Evolutionary conservation across 2,888 invertebrate genomes (phyloP).

Genomic region (Thera obeliscata): DNA sequence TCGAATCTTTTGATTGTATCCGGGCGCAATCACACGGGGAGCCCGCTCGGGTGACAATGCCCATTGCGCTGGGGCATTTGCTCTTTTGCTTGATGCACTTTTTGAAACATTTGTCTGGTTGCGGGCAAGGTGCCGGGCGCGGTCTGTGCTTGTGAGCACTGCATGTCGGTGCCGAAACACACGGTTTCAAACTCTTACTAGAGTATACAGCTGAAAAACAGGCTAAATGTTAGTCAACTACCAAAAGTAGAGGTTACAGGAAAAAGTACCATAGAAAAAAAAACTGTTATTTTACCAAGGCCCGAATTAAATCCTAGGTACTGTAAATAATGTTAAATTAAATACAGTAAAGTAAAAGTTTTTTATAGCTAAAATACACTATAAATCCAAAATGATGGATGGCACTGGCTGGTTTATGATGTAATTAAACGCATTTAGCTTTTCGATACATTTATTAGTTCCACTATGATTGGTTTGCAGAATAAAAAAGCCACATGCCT

Average conservation of each 20-base stretch:
- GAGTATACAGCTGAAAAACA: constrained; percentile 63
- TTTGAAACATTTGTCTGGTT: constrained; percentile 70
- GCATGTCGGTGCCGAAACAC: constrained; percentile 70
- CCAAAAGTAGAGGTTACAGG: background rate
- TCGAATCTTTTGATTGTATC: constrained; percentile 59
- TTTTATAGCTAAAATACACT: too few relatives aligned
- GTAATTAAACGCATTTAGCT: background rate
- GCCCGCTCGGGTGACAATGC: constrained; percentile 57
- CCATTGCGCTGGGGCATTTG: constrained; percentile 71
- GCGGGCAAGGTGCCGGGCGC: constrained; percentile 65
- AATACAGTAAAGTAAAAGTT: too few relatives aligned
- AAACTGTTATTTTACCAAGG: too few relatives aligned
- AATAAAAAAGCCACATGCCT: background rate
- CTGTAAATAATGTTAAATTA: too few relatives aligned
- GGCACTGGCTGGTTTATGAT: background rate
- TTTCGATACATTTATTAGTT: background rate
- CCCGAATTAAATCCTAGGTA: too few relatives aligned
- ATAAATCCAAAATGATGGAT: too few relatives aligned
- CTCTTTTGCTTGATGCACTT: constrained; percentile 59
- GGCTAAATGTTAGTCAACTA: constrained; percentile 2
- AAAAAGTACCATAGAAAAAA: too few relatives aligned
- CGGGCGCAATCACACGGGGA: constrained; percentile 63
- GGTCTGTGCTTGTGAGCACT: constrained; percentile 69
- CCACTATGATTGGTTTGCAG: background rate
- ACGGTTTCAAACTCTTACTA: constrained; percentile 63